Evolutionary conservation across 1,140 invertebrate species (phyloP), one percentile per base, ranked within the genome.

Genomic region (Glomeris maerens): DNA sequence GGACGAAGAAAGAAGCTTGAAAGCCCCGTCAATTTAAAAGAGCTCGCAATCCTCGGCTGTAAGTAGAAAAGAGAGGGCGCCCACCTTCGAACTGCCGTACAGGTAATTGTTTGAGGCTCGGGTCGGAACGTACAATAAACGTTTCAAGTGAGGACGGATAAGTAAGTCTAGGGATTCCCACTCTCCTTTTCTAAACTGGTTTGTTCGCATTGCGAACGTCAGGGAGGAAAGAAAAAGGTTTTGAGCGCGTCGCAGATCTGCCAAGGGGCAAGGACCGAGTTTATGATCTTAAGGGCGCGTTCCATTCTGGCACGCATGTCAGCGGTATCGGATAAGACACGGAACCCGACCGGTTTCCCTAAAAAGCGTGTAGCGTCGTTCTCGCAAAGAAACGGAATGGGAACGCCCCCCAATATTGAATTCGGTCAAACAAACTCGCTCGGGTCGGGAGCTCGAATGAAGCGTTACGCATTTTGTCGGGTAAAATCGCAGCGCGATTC

Each of bases 401-500:
- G 45, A 4, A 10, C 4, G n/a, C 13, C 25, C 45, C 5, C 29
- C 4, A 4, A 46, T 4, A 20, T 14, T 7, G 7, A 46, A 20
- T 10, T 3, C 4, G 5, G 5, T 20, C 17, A n/a, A 4, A 27
- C 3, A 21, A 21, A 7, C 5, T 7, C 23, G n/a, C 5, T 42
- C 10, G 40, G 40, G 20, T 17, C 40, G 5, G 20, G 4, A 3
- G 4, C 45, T 27, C 14, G 29, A 7, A 27, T 5, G 7, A 4
- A 46, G 21, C 13, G 10, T 46, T 27, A 20, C 42, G n/a, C 54
- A 55, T 42, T 55, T 55, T 7, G 14, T 17, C 14, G 52, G 5
- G 26, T 55, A 57, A 31, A 55, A 57, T 2, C 10, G 4, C 2
- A 55, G 31, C 4, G 45, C 53, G 7, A 28, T 26, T 41, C 56